phyloP scores from a whole-genome alignment of 2,888 invertebrate species.

The Nephrotoma guestfalica region DNA sequence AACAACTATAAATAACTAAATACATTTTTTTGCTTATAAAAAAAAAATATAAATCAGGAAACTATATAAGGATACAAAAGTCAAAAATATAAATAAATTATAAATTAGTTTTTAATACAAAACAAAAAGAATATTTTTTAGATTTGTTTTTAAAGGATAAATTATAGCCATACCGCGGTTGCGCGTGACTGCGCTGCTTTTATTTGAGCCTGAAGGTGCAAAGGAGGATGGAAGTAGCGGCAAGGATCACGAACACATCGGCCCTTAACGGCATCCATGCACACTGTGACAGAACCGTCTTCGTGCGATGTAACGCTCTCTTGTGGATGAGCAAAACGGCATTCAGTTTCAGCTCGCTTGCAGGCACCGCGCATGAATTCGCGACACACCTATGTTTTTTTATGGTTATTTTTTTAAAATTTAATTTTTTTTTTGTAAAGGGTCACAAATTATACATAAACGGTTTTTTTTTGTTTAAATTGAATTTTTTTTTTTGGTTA shows the following conservation, averaged over 20 bases:
- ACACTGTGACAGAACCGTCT: slow-evolving; percentile 98
- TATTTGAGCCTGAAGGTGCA: slow-evolving; percentile 98
- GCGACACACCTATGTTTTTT: slow-evolving; percentile 71
- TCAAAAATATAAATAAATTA: background rate
- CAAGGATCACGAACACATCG: slow-evolving; percentile 98
- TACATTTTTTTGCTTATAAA: background rate
- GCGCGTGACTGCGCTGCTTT: slow-evolving; percentile 92
- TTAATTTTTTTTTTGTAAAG: background rate
- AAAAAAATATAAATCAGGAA: background rate
- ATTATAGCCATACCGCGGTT: slow-evolving; percentile 57
- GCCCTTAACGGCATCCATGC: slow-evolving; percentile 99
- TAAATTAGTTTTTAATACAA: background rate
- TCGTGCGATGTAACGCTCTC: slow-evolving; percentile 91
- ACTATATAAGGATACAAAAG: background rate
- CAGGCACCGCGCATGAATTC: slow-evolving; percentile 98
- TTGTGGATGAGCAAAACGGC: slow-evolving; percentile 98
- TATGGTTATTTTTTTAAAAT: slow-evolving; percentile 11
- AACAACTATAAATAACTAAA: background rate
- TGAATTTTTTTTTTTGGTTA: background rate
- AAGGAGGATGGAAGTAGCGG: slow-evolving; percentile 99
- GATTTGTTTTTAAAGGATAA: slow-evolving; percentile 6
- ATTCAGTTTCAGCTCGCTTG: slow-evolving; percentile 94
- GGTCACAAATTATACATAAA: slow-evolving; percentile 1
- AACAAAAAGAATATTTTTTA: background rate
- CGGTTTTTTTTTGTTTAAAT: background rate